phyloP scores from a whole-genome alignment of 2,797 vertebrate genomes.

The Enteromius unitaeniatus region DNA sequence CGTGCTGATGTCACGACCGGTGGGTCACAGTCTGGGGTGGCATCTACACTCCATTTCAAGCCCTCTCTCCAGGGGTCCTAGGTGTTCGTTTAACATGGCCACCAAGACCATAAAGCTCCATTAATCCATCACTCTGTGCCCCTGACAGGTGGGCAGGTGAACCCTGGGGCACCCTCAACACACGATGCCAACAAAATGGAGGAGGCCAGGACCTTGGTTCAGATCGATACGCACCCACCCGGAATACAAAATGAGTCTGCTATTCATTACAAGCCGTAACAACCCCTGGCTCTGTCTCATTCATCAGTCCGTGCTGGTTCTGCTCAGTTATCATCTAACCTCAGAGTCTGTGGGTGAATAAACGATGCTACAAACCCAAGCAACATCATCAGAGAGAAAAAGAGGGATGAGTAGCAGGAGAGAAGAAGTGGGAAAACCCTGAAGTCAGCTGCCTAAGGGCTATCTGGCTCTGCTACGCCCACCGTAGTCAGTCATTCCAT shows the following conservation, averaged over 20 bases:
- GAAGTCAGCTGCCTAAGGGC: constrained; percentile 25
- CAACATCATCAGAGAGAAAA: constrained; percentile 36
- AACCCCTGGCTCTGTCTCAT: constrained; percentile 52
- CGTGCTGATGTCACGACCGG: neutral
- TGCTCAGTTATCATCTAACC: constrained; percentile 47
- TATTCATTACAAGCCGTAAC: constrained; percentile 56
- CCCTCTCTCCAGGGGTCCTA: constrained; percentile 17
- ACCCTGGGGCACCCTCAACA: constrained; percentile 56
- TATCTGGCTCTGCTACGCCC: constrained; percentile 14
- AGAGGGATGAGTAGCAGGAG: constrained; percentile 26
- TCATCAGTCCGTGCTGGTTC: constrained; percentile 50
- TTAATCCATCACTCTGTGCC: constrained; percentile 61
- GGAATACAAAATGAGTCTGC: constrained; percentile 60
- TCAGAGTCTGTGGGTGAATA: constrained; percentile 49
- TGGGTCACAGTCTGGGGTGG: constrained; percentile 36
- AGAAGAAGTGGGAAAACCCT: constrained; percentile 32
- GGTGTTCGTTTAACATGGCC: constrained; percentile 44
- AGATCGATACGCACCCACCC: constrained; percentile 58
- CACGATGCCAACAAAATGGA: constrained; percentile 58
- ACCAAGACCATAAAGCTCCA: constrained; percentile 47
- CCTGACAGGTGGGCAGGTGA: constrained; percentile 58
- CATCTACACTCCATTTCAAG: constrained; percentile 6
- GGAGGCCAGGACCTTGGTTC: constrained; percentile 53
- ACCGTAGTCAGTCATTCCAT: constrained; percentile 33
- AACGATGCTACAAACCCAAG: constrained; percentile 37